Base-by-base conservation (phyloP, 2,113 vertebrate genomes). In the Chloebia gouldiae region DNA sequence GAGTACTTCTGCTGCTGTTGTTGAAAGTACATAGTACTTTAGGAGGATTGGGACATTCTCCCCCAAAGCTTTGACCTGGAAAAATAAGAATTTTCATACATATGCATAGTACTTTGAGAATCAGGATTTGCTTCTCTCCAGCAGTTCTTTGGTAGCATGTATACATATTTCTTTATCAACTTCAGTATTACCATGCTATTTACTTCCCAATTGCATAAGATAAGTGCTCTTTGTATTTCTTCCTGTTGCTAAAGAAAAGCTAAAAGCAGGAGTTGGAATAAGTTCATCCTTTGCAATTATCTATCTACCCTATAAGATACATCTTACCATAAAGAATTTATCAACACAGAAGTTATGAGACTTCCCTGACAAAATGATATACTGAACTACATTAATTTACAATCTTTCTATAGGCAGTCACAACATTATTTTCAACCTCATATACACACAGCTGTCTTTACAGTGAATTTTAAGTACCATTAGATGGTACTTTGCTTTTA, bases 31-130 rank as follows among this genome's bases (percentile, higher is more conserved):
- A 37, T 1, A 60, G 39, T 42, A n/a, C 22, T 68, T 89, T 0
- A 81, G 40, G 18, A 66, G 13, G 24, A 65, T 7, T 82, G 45
- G 9, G 20, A 7, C 0, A 18, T 69, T 47, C 31, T 4, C 0
- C 6, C 4, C 50, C 30, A 35, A 61, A 87, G 51, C 42, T 70
- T n/a, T 79, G 65, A 59, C 47, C 54, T 40, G 31, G 37, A 86
- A 96, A 83, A 95, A 9, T 16, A 68, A 76, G 22, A 54, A 10
- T 47, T 71, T 89, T 54, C 42, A 71, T 69, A 27, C 28, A 42
- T 53, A 40, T 50, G 25, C 2, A 4, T 24, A 33, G 45, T 19
- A 66, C 25, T 73, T 80, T 5, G 8, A 83, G 35, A 63, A 86
- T 13, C 15, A 73, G 19, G 12, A 78, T 78, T 92, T 93, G 45